Evolutionary conservation across 1,140 invertebrate genomes (phyloP).

Genomic region (Rhagoletis zephyria): DNA sequence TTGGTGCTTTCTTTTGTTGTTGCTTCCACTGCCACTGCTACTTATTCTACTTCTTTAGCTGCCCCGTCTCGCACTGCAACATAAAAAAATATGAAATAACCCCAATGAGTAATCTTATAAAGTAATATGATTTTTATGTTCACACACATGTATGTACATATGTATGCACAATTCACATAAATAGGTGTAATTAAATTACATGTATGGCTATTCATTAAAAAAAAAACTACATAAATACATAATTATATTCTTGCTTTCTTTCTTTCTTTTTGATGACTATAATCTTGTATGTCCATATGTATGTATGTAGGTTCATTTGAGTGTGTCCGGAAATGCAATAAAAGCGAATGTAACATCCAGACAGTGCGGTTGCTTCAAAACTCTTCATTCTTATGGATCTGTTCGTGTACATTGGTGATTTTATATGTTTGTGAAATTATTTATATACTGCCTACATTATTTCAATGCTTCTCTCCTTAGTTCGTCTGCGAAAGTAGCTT

Average conservation of each 20-base stretch:
- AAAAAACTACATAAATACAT: neutral
- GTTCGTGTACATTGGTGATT: too few species aligned
- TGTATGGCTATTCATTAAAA: neutral
- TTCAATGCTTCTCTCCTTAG: too few species aligned
- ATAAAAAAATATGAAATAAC: slow-evolving; percentile 18
- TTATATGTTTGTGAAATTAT: too few species aligned
- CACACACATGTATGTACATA: neutral
- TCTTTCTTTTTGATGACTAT: too few species aligned
- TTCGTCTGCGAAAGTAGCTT: neutral
- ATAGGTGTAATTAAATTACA: slow-evolving; percentile 45
- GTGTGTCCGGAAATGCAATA: slow-evolving; percentile 23
- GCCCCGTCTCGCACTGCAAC: slow-evolving; percentile 31
- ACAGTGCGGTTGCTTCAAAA: neutral
- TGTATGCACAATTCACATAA: neutral
- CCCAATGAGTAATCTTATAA: slow-evolving; percentile 41
- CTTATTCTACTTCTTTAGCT: neutral
- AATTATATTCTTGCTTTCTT: too few species aligned
- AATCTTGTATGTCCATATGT: neutral
- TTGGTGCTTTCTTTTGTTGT: slow-evolving; percentile 56
- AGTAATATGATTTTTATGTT: slow-evolving; percentile 38
- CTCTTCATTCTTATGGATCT: too few species aligned
- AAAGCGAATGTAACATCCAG: neutral
- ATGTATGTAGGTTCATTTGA: neutral
- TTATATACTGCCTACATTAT: too few species aligned
- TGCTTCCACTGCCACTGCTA: slow-evolving; percentile 45